These are phyloP conservation scores for Dolichoris vasculosae DNA, from an alignment of 1,140 invertebrate genomes.

Conservation along the genomic window DNA sequence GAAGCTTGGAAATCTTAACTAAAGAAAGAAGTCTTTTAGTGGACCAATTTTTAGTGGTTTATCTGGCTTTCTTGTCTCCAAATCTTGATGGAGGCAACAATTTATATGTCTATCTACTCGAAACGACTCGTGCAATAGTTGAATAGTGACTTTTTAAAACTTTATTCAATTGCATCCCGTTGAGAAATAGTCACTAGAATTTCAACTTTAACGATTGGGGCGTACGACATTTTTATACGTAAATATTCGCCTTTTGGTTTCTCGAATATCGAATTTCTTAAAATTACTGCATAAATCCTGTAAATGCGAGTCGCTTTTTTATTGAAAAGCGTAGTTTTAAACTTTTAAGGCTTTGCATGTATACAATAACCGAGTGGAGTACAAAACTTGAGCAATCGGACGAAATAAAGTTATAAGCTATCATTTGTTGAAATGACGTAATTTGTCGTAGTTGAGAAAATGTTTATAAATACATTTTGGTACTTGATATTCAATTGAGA, in stretches of 20 bases:
- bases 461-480: background rate
- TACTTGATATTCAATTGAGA: background rate
- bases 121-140: slow-evolving; percentile 11
- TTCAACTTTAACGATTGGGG: background rate
- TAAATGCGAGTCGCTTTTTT: background rate
- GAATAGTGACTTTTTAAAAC: slow-evolving; percentile 31
- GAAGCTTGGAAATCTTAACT: background rate
- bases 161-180: slow-evolving; percentile 38
- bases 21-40: background rate
- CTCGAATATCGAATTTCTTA: background rate
- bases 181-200: background rate
- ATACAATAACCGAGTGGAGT: background rate
- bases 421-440: background rate
- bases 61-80: background rate
- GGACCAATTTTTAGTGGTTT: slow-evolving; percentile 2
- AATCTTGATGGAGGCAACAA: slow-evolving; percentile 31
- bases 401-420: slow-evolving; percentile 6
- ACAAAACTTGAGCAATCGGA: slow-evolving; percentile 2
- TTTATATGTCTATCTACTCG: background rate
- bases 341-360: background rate
- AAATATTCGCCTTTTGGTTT: slow-evolving; percentile 7
- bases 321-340: slow-evolving; percentile 1
- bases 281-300: slow-evolving; percentile 11
- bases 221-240: slow-evolving; percentile 6
- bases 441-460: background rate